Base-by-base conservation (phyloP, 2,797 vertebrate genomes). In the Gallirallus australis region DNA sequence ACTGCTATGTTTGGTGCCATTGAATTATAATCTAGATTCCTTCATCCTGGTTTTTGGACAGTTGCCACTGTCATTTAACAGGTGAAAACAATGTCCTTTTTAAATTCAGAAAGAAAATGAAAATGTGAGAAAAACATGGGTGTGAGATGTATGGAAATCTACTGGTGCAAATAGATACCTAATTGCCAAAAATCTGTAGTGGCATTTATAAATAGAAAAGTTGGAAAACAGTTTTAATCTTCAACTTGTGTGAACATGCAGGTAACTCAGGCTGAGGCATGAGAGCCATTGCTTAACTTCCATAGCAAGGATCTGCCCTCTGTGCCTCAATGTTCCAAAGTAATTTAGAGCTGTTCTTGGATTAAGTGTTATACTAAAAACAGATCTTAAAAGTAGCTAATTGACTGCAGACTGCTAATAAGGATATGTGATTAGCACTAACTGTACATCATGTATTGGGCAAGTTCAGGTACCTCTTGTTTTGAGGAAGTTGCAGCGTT, bases 71-170 rank as follows among this genome's bases (percentile, higher is more conserved):
- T 84, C 87, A 82, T 73, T 93, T 96, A 82, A 77, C 82, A 97
- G 95, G 93, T 97, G 91, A 92, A 96, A 96, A 94, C 95, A 97
- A 95, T 95, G 91, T 86, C 94, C 85, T 96, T 94, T 93, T 94
- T 92, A 73, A 95, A 89, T 96, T 93, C 75, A 85, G 86, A 95
- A 90, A 73, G 86, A 95, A 97, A 93, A 96, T 84, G 86, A 95
- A 97, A 95, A 95, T 89, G 86, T 93, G 95, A 94, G 91, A 93
- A 96, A 96, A 92, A 93, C 23, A 94, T 63, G 90, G 87, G 82
- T 81, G 89, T 96, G 93, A 97, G 68, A 70, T 83, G 52, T 39
- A 56, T 92, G 75, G 94, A 85, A 88, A 61, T 60, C 33, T 86
- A 15, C 78, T 95, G 77, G 71, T 97, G 94, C 94, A 71, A 91